Base-by-base conservation (phyloP, 2,888 invertebrate genomes). In the Acanthosepion esculentum region DNA sequence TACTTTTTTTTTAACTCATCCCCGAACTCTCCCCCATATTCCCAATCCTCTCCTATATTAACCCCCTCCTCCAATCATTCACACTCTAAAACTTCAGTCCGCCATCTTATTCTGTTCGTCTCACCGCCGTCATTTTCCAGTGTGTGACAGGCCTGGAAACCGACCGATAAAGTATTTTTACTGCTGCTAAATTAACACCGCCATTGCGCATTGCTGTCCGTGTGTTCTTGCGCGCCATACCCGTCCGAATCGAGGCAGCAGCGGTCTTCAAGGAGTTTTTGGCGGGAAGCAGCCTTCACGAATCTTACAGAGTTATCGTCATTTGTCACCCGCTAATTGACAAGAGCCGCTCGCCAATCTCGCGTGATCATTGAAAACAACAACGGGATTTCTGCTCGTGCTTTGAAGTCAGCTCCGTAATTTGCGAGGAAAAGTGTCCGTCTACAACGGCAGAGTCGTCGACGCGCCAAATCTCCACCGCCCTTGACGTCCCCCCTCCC, bases 241-340 rank as follows among this genome's bases (percentile, higher is more conserved):
- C n/a, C 78, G 78, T n/a, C 78, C 78, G 78, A n/a, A 33, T 78
- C 78, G 4, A 23, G 59, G 78, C 15, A 78, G 78, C n/a, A n/a
- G 78, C 15, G n/a, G 78, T 33, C 78, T 78, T 78, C 78, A 78
- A 78, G 78, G 78, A 78, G 78, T n/a, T n/a, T 78, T 78, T 78
- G 78, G 78, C 78, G n/a, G n/a, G 78, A 78, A n/a, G 78, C 78
- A 33, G 78, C 78, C 78, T 78, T 78, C 78, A n/a, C 8, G 78
- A n/a, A 78, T 78, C 78, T n/a, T 15, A 12, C 78, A 78, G 78
- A n/a, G 78, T 78, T n/a, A 78, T 78, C 78, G n/a, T 33, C 78
- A 78, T 78, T 78, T 78, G 78, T 78, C 78, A 78, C 78, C 78
- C 78, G 78, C n/a, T 78, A 78, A 78, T 78, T 78, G 78, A 78